Evolutionary conservation across 2,888 invertebrate species (phyloP).

Genomic region (Pyrrhosoma nymphula): DNA sequence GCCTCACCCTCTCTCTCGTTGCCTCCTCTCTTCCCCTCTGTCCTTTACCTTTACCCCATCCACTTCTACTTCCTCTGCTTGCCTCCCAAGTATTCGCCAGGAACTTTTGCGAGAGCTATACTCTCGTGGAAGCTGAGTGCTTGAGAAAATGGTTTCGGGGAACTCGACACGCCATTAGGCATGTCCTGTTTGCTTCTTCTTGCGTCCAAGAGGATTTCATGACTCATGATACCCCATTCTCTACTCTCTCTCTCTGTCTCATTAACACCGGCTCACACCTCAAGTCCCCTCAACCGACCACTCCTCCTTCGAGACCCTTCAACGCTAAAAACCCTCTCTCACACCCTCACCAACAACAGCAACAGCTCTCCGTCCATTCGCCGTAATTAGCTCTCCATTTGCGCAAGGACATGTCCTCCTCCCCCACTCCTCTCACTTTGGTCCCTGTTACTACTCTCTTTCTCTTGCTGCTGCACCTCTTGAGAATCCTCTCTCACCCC

Average conservation of each 20-base stretch:
- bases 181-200: neutral
- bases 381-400: constrained; percentile 62
- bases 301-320: constrained; percentile 11
- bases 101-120: no score
- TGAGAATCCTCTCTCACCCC: neutral
- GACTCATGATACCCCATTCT: neutral
- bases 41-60: no score
- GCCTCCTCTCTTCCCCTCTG: no score
- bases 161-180: neutral
- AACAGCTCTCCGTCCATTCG: constrained; percentile 3
- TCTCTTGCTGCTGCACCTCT: neutral
- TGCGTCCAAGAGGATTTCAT: neutral
- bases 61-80: no score
- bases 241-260: neutral
- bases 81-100: no score
- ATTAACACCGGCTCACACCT: constrained; percentile 22
- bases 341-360: neutral
- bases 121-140: no score
- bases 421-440: neutral
- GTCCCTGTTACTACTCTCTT: neutral
- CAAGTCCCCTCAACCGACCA: neutral
- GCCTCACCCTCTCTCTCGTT: no score
- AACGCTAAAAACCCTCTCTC: constrained; percentile 2
- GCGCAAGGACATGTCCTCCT: constrained; percentile 9
- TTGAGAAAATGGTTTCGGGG: neutral